Base-by-base conservation (phyloP, 2,888 invertebrate species). In the Dyspetes luteomarginatus region DNA sequence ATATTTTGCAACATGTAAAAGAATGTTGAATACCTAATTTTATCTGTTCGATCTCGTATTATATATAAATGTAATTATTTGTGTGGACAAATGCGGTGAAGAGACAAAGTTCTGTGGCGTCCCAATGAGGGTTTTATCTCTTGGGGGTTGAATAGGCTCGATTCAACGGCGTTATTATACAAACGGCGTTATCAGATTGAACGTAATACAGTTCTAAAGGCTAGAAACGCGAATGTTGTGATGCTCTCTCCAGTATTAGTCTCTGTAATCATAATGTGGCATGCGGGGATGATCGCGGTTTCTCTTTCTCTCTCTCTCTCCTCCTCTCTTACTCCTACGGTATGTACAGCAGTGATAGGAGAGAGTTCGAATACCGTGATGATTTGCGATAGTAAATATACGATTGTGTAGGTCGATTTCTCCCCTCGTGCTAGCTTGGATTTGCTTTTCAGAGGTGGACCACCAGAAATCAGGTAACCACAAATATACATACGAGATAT, bases 151-250 rank as follows among this genome's bases (percentile, higher is more conserved):
- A 67, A 76, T 72, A 67, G 80, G 58, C 72, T 36, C 52, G 75
- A 62, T 60, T 64, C 58, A 75, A 60, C 65, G 36, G 7, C 58
- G 52, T 36, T 56, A 72, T 77, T 72, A 60, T 60, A 41, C 58
- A 24, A 60, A 26, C 26, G 56, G 64, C 69, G 68, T 64, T 80
- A 80, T 76, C 71, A 76, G 76, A 72, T 80, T 41, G 71, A 60
- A 58, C 71, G 28, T 17, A 65, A 75, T 74, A 52, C 71, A 60
- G 52, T 52, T 65, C 41, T 43, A 73, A 73, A 62, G 72, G 72
- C 17, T 55, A 43, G 12, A 50, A 50, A 19, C 41, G 52, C 62
- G 12, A 36, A 12, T 17, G 48, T 48, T 48, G 15, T 17, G 12
- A 45, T n/a, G 4, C 50, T 50, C 52, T 9, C 12, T 2, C 22